Percentiles rank a stretch among this genome's conserved stretches.
These are phyloP conservation scores for Drosophila algonquin DNA, from an alignment of 2,888 invertebrate species.

Conservation along the genomic window DNA sequence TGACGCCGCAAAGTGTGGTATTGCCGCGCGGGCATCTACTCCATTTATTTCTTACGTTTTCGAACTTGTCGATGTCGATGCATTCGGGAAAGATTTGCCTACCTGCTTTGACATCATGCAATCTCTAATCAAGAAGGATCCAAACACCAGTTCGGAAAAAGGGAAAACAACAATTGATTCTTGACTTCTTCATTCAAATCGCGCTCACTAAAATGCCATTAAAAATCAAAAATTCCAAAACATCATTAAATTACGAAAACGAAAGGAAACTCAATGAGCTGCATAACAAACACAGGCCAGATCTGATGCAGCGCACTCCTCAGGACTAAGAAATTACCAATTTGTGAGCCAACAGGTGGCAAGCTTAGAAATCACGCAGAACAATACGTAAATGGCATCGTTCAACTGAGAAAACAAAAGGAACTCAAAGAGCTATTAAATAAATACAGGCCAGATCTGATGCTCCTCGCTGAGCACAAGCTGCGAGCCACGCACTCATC, in stretches of 20 bases:
- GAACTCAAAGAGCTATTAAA: neutral
- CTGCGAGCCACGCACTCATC: neutral
- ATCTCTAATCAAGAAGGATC: neutral
- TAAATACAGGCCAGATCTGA: neutral
- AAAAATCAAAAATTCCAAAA: neutral
- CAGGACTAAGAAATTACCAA: neutral
- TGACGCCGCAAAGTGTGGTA: too few relatives aligned
- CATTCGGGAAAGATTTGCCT: too few relatives aligned
- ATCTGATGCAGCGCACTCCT: too few relatives aligned
- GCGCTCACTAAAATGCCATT: neutral
- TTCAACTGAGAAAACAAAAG: neutral
- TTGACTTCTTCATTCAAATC: neutral
- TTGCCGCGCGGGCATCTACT: too few relatives aligned
- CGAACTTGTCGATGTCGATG: neutral
- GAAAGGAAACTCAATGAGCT: neutral
- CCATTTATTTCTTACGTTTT: neutral
- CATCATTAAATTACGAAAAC: neutral
- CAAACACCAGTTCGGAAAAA: neutral
- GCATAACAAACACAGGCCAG: neutral
- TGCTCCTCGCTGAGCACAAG: neutral
- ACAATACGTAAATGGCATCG: neutral
- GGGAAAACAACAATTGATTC: neutral
- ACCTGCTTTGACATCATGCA: neutral
- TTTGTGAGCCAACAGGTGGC: neutral
- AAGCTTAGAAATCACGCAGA: neutral